These are phyloP conservation scores for Oophaga sylvatica DNA, from an alignment of 2,797 vertebrate species.

Conservation along the genomic window DNA sequence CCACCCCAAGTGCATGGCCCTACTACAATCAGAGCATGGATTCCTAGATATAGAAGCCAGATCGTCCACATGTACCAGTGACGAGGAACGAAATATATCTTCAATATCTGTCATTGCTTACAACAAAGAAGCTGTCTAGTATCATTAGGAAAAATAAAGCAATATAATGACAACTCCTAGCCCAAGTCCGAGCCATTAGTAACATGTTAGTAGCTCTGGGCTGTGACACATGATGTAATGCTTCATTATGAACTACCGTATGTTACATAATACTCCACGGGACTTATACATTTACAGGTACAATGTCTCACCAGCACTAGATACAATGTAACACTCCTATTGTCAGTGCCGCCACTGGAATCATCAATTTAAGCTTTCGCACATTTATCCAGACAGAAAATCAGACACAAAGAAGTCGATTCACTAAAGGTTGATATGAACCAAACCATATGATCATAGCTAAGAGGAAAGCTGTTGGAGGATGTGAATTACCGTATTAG, in stretches of 20 bases:
- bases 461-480: neutral
- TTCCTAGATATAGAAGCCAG: neutral
- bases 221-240: slow-evolving; percentile 27
- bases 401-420: neutral
- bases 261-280: neutral
- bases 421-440: neutral
- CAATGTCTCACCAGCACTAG: neutral
- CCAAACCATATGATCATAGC: neutral
- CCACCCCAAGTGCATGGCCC: no score
- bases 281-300: neutral
- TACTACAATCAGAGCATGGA: no score
- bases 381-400: neutral
- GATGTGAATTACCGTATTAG: neutral
- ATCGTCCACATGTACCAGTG: neutral
- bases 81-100: neutral
- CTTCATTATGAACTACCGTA: neutral
- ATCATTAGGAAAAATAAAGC: neutral
- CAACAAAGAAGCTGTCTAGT: neutral
- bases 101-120: neutral
- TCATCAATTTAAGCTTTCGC: neutral
- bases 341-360: neutral
- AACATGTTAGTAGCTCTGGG: neutral
- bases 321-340: neutral
- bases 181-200: neutral
- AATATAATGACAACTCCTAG: neutral